Conservation (phyloP, 1,140 invertebrate species). For the Penaeus chinensis region DNA sequence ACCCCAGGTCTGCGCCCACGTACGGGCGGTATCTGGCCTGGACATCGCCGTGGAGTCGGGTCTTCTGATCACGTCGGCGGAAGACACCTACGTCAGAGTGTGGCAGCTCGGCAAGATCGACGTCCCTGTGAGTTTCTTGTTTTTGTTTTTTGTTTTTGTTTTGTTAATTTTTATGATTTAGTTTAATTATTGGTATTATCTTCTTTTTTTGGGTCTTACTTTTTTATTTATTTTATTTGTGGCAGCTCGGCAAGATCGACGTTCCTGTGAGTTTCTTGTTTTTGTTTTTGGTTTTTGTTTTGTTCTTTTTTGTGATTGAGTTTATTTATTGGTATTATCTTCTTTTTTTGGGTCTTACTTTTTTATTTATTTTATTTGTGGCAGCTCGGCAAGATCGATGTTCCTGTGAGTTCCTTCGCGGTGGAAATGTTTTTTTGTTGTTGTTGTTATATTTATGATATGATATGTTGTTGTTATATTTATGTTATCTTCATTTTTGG, state of each 20-base stretch:
- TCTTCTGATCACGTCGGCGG: constrained; percentile 69
- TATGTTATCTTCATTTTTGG: too few relatives aligned
- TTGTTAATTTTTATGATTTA: too few relatives aligned
- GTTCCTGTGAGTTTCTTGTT: neutral
- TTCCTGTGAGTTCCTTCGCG: constrained; percentile 13
- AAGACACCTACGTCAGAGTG: constrained; percentile 70
- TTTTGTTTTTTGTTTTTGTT: too few relatives aligned
- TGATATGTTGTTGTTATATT: too few relatives aligned
- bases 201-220: too few relatives aligned
- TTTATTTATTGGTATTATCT: too few relatives aligned
- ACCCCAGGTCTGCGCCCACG: constrained; percentile 67
- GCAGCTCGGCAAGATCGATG: constrained; percentile 65
- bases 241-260: constrained; percentile 66
- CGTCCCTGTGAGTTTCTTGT: neutral
- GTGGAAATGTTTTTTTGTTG: too few relatives aligned
- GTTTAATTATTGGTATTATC: too few relatives aligned
- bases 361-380: constrained; percentile 65
- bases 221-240: constrained; percentile 63
- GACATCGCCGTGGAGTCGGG: constrained; percentile 69
- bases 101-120: constrained; percentile 67
- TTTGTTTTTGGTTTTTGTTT: too few relatives aligned
- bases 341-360: too few relatives aligned
- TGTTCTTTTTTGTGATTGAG: too few relatives aligned
- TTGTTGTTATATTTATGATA: too few relatives aligned
- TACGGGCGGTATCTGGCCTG: constrained; percentile 69